Conservation (phyloP, 2,888 invertebrate genomes). For the Meliscaeva auricollis region DNA sequence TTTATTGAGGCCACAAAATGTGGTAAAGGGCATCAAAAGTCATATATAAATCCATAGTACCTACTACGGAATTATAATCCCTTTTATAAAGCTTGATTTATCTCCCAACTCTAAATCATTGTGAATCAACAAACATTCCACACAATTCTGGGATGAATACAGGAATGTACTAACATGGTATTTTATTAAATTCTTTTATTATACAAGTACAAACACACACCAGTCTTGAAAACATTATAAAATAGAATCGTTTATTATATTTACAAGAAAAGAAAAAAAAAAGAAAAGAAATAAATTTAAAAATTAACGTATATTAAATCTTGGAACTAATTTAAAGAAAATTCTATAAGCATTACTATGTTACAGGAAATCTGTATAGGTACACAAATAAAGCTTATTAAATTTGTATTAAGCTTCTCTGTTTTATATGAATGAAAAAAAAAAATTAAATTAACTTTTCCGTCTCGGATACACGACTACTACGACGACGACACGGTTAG, state of each 20-base stretch:
- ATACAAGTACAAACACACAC: not conserved
- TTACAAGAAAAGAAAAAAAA: not conserved
- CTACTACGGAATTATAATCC: not conserved
- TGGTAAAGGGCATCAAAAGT: not conserved
- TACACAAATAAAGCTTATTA: slow-evolving; percentile 27
- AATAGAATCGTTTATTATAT: not conserved
- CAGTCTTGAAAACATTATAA: not conserved
- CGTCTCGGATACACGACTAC: slow-evolving; percentile 10
- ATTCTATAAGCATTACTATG: slow-evolving; percentile 7
- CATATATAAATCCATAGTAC: not conserved
- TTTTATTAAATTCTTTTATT: not conserved
- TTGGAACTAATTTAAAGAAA: slow-evolving; percentile 4
- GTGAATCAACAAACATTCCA: not conserved
- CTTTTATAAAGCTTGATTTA: slow-evolving; percentile 5
- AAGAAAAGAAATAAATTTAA: not conserved
- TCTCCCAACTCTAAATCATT: not conserved
- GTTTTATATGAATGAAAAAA: slow-evolving; percentile 26
- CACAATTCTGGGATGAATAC: not conserved
- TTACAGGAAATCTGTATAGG: not conserved
- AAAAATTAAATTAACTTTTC: slow-evolving; percentile 24
- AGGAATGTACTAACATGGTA: not conserved
- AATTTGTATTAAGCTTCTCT: slow-evolving; percentile 28
- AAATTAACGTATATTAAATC: not conserved
- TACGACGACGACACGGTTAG: slow-evolving; percentile 3
- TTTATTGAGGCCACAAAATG: no score